Base-by-base conservation (phyloP, 2,888 invertebrate species). In the Leucoma salicis region DNA sequence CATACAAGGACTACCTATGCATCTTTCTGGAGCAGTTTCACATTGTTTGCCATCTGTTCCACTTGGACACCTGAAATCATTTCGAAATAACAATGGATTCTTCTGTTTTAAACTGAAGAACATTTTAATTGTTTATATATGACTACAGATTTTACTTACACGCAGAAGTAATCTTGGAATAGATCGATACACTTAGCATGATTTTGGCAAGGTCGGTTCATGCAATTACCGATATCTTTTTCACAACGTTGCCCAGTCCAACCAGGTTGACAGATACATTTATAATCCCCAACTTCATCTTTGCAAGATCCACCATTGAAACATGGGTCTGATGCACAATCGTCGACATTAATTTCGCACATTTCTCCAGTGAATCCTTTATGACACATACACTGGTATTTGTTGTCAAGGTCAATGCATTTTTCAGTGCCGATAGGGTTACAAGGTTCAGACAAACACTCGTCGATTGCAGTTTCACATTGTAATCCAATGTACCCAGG, bases 1-100 rank as follows among this genome's bases (percentile, higher is more conserved):
- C 96, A 97, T 97, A 74, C 98, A 99, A 3, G 97, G 97, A 66
- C 95, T 95, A 15, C 97, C 97, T 46, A 97, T 95, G 74, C 97
- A 97, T 53, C 98, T 93, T 82, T 98, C 97, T 2, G 98, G 98
- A 0, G 98, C 97, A 0, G 97, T 97, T 84, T 98, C 98, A 78
- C 99, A 99, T 76, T 97, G 95, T 81, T 98, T 98, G 7, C 98
- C 99, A 70, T 98, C 98, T 0, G 98, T 98, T 62, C 98, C 98
- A 52, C 96, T 96, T 32, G 97, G 97, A 69, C 97, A 97, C 6
- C 94, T 95, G 62, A 37, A 75, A 75, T 18, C 6, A 21, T 21
- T 21, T 16, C 6, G 6, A 3, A 4, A 4, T 21, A 21, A 21
- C 6, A 21, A 21, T 4, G 6, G 6, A 8, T 21, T 21, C 6